phyloP scores from a whole-genome alignment of 2,888 invertebrate species.

The Thera britannica region DNA sequence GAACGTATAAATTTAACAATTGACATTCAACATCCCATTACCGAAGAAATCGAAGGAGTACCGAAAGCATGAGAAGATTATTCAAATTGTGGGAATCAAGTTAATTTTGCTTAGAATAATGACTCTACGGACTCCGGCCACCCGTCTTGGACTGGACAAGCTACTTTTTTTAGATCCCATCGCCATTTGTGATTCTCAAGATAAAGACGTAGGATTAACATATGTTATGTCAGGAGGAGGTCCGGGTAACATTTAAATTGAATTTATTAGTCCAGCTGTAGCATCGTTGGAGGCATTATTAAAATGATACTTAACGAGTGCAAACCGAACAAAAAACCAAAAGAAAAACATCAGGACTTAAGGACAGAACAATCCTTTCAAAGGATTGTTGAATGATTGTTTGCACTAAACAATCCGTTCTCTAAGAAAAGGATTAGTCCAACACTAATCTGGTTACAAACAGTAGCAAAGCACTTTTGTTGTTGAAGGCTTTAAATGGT shows the following conservation, averaged over 20 bases:
- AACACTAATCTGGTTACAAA: slow-evolving; percentile 71
- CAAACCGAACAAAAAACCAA: slow-evolving; percentile 35
- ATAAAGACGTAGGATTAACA: slow-evolving; percentile 84
- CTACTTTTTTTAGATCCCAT: slow-evolving; percentile 65
- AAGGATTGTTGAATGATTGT: slow-evolving; percentile 19
- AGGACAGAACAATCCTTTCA: slow-evolving; percentile 20
- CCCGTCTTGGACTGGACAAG: slow-evolving; percentile 78
- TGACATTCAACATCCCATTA: slow-evolving; percentile 69
- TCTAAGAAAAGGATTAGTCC: slow-evolving; percentile 64
- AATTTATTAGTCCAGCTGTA: slow-evolving; percentile 79
- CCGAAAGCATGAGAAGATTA: slow-evolving; percentile 48
- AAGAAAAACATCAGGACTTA: slow-evolving; percentile 9
- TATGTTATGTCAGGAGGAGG: slow-evolving; percentile 81
- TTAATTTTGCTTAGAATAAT: slow-evolving; percentile 83
- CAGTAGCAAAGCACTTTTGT: slow-evolving; percentile 68
- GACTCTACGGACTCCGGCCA: slow-evolving; percentile 73
- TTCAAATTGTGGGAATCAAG: slow-evolving; percentile 83
- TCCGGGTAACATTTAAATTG: slow-evolving; percentile 81
- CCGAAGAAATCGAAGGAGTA: slow-evolving; percentile 46
- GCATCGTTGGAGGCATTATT: slow-evolving; percentile 72
- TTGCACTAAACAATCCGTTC: slow-evolving; percentile 61
- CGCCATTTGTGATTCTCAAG: slow-evolving; percentile 80
- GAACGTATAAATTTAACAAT: slow-evolving; percentile 73
- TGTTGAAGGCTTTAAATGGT: slow-evolving; percentile 52
- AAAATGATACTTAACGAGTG: slow-evolving; percentile 48